These are phyloP conservation scores for Anoplius nigerrimus DNA, from an alignment of 2,888 invertebrate genomes.

Conservation along the genomic window DNA sequence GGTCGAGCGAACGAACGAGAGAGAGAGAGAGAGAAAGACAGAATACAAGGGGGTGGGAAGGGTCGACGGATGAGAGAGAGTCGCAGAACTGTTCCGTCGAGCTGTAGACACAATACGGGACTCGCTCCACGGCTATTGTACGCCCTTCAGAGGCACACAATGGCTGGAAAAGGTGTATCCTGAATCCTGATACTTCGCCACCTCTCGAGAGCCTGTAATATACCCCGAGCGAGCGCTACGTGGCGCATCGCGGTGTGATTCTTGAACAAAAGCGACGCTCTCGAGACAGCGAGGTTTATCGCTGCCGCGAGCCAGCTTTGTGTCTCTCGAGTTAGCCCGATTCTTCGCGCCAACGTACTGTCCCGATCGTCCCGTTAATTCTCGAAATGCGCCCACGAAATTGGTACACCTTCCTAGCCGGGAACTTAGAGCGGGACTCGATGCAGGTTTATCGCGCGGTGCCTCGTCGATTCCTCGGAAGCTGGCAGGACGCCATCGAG, in stretches of 20 bases:
- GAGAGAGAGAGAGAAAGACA: conserved; percentile 27
- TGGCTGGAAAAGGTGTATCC: conserved; percentile 68
- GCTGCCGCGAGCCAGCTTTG: background rate
- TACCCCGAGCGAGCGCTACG: conserved; percentile 48
- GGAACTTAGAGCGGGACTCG: too few species aligned
- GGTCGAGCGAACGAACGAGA: conserved; percentile 24
- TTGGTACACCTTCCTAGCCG: too few species aligned
- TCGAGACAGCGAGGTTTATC: conserved; percentile 33
- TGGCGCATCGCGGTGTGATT: conserved; percentile 51
- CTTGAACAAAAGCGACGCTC: conserved; percentile 53
- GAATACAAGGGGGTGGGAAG: conserved; percentile 34
- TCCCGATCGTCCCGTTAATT: too few species aligned
- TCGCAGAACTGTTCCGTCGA: conserved; percentile 60
- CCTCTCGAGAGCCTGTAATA: conserved; percentile 54
- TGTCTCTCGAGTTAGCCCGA: too few species aligned
- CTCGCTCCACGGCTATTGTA: conserved; percentile 66
- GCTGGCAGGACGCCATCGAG: conserved; percentile 15
- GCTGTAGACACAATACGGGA: conserved; percentile 68
- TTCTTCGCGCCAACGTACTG: too few species aligned
- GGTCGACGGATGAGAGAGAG: conserved; percentile 38
- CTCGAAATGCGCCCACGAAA: too few species aligned
- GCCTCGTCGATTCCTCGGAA: conserved; percentile 9
- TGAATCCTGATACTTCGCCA: conserved; percentile 69
- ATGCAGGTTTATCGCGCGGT: background rate
- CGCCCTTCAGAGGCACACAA: conserved; percentile 61